Percentiles rank a stretch among this genome's conserved stretches.
Evolutionary conservation across 2,113 vertebrate genomes (phyloP).

Genomic region (Prinia subflava): DNA sequence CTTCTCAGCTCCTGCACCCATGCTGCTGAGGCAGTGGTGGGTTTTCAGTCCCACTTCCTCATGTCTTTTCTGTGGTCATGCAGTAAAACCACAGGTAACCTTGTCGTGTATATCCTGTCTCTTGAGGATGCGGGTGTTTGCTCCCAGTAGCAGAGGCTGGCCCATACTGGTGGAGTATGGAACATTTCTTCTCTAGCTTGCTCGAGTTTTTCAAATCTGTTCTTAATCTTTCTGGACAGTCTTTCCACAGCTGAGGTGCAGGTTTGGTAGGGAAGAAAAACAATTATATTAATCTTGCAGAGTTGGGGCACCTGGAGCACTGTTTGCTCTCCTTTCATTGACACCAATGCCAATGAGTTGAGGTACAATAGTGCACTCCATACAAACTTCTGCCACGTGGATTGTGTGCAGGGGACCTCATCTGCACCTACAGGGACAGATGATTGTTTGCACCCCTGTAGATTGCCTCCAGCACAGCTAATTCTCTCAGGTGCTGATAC

Average conservation of each 20-base stretch:
- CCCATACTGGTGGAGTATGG: neutral
- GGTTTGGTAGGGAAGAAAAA: neutral
- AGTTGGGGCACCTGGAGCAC: neutral
- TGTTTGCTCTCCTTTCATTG: neutral
- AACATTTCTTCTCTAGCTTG: neutral
- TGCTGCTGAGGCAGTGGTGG: neutral
- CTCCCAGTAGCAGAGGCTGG: neutral
- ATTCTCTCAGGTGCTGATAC: neutral
- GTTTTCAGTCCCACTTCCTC: neutral
- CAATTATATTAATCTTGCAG: neutral
- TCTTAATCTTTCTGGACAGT: neutral
- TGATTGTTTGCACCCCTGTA: neutral
- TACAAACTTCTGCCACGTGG: neutral
- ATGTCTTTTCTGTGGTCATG: neutral
- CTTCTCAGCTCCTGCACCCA: neutral
- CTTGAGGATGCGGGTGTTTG: neutral
- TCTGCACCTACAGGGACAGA: neutral
- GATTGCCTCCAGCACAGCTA: neutral
- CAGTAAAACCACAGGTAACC: neutral
- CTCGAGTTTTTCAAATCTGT: neutral
- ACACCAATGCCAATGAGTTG: neutral
- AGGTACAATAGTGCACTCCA: rapidly evolving
- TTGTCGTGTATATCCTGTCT: neutral
- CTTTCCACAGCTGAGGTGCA: neutral
- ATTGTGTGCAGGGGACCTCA: neutral